Percentiles rank a stretch among this genome's conserved stretches.
Conservation (phyloP, 2,888 invertebrate genomes). For the Acleris cristana region DNA sequence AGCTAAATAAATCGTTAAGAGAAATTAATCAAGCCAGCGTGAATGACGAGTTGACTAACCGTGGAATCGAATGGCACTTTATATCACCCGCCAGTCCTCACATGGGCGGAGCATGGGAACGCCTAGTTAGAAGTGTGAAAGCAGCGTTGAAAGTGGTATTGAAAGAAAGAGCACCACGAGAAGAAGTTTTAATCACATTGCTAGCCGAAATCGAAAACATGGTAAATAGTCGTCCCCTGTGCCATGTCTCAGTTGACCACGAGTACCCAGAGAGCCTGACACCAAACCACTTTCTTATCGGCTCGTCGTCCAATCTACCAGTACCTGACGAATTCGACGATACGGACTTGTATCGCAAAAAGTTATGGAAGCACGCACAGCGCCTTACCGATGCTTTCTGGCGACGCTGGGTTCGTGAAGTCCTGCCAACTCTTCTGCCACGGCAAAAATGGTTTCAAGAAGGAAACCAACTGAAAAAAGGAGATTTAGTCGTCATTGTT, state of each 20-base stretch:
- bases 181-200: not conserved
- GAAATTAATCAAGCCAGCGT: not conserved
- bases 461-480: slow-evolving; percentile 4
- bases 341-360: not conserved
- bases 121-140: not conserved
- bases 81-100: no score
- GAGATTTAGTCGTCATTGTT: slow-evolving; percentile 10
- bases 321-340: not conserved
- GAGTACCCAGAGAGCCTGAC: slow-evolving; percentile 39
- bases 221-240: slow-evolving; percentile 1
- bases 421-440: not conserved
- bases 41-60: not conserved
- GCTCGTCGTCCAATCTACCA: not conserved
- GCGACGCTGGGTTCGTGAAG: slow-evolving; percentile 19
- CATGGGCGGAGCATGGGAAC: slow-evolving; percentile 4
- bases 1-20: not conserved
- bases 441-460: slow-evolving; percentile 3
- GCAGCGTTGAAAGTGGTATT: not conserved
- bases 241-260: slow-evolving; percentile 41
- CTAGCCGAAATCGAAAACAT: not conserved
- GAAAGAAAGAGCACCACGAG: not conserved
- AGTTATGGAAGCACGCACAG: slow-evolving; percentile 18
- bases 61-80: not conserved
- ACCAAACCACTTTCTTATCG: slow-evolving; percentile 5
- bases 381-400: slow-evolving; percentile 18